A percentile compares a stretch with the other conserved stretches of the same genome.
Evolutionary conservation across 2,113 vertebrate species (phyloP).

Genomic region (Mobula birostris): DNA sequence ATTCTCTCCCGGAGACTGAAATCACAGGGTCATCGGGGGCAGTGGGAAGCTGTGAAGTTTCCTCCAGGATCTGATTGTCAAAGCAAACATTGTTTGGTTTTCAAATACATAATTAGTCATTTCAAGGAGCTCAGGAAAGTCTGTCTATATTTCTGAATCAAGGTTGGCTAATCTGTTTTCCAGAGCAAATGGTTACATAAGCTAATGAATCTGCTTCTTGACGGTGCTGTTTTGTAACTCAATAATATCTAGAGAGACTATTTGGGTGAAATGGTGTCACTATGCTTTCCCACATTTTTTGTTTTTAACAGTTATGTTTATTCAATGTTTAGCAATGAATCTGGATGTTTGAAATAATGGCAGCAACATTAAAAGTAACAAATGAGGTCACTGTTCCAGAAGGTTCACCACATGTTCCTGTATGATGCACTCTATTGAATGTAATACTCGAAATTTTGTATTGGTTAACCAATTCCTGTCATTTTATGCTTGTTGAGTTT

Average conservation of each 20-base stretch:
- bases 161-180: neutral
- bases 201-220: neutral
- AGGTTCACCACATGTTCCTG: neutral
- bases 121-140: neutral
- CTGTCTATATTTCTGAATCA: neutral
- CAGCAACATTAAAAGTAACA: neutral
- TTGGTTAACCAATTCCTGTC: no score
- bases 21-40: no score
- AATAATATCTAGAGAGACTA: neutral
- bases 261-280: neutral
- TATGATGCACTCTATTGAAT: neutral
- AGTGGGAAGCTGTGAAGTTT: no score
- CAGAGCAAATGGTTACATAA: neutral
- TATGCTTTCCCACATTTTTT: neutral
- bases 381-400: neutral
- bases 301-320: neutral
- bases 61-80: no score
- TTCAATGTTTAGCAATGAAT: neutral
- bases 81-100: neutral
- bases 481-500: no score
- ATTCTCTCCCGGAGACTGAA: no score
- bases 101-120: neutral
- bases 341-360: neutral
- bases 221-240: neutral
- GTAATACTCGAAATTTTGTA: no score